Percentiles rank a stretch among this genome's conserved stretches.
These are phyloP conservation scores for Cremastinae sp. DNA, from an alignment of 2,888 invertebrate species.

Conservation along the genomic window DNA sequence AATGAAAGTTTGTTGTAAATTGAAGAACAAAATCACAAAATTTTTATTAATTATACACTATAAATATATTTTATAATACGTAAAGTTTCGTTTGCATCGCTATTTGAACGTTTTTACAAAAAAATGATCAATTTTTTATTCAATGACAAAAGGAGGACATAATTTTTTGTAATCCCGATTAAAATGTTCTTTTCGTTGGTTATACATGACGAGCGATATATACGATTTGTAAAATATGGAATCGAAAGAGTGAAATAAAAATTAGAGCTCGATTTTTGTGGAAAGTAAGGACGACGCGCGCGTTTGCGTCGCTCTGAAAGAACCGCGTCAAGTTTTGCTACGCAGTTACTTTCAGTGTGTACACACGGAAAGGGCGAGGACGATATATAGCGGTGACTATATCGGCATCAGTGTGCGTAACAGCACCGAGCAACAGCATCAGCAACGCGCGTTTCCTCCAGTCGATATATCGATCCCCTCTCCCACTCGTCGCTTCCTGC, in stretches of 20 bases:
- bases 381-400: slow-evolving; percentile 63
- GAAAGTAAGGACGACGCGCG: slow-evolving; percentile 3
- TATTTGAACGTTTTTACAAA: neutral
- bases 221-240: too few species aligned
- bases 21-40: too few species aligned
- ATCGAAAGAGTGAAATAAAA: slow-evolving; percentile 4
- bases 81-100: neutral
- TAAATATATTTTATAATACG: too few species aligned
- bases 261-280: too few species aligned
- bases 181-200: too few species aligned
- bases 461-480: slow-evolving; percentile 80
- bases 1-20: too few species aligned
- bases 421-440: slow-evolving; percentile 38
- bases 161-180: too few species aligned
- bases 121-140: neutral
- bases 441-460: slow-evolving; percentile 71
- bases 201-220: too few species aligned
- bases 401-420: slow-evolving; percentile 14
- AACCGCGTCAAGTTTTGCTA: slow-evolving; percentile 66
- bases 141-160: too few species aligned
- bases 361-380: too few species aligned
- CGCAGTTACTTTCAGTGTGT: slow-evolving; percentile 75
- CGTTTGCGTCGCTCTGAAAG: slow-evolving; percentile 9
- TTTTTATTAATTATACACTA: too few species aligned
- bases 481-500: slow-evolving; percentile 79